Base-by-base conservation (phyloP, 2,797 vertebrate species). In the Micropoecilia bifurca region DNA sequence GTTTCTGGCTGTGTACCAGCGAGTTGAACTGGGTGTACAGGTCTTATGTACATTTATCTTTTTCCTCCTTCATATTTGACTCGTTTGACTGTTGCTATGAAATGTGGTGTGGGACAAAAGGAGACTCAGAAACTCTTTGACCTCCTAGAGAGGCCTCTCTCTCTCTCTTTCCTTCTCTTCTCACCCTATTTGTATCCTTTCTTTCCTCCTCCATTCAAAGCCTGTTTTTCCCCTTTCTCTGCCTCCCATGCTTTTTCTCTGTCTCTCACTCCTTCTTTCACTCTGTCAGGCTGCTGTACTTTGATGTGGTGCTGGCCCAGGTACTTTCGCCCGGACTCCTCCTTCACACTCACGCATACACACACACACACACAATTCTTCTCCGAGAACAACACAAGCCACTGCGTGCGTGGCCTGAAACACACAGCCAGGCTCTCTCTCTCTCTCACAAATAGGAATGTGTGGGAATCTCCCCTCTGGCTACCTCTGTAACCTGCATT, bases 41-140 rank as follows among this genome's bases (percentile, higher is more conserved):
- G 39, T 61, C 57, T 76, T 1, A 39, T 55, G 78, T 81, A 82
- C 88, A 91, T 93, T 89, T 91, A 83, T 83, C 88, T 85, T 88
- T 77, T 90, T 89, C 83, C 75, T 46, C 81, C 88, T 91, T 79
- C 71, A 79, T 89, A 83, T 89, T 88, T 90, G 78, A 86, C 88
- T 88, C 89, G 89, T 90, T 88, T 89, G 90, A 91, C 90, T 92
- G 91, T 94, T 91, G 92, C 92, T 86, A 90, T 93, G 92, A 91
- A 95, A 95, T 95, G 92, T 94, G 92, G 87, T 80, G 88, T 84
- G 90, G 92, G 93, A 95, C 93, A 94, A 94, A 94, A 93, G 91
- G 83, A 93, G 91, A 93, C 91, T 87, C 90, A 92, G 89, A 93
- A 94, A 94, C 94, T 89, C 91, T 84, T 84, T 93, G 92, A 95